Evolutionary conservation across 1,140 invertebrate genomes (phyloP), one percentile per base, ranked within the genome.

Genomic region (Drosophila lini): DNA sequence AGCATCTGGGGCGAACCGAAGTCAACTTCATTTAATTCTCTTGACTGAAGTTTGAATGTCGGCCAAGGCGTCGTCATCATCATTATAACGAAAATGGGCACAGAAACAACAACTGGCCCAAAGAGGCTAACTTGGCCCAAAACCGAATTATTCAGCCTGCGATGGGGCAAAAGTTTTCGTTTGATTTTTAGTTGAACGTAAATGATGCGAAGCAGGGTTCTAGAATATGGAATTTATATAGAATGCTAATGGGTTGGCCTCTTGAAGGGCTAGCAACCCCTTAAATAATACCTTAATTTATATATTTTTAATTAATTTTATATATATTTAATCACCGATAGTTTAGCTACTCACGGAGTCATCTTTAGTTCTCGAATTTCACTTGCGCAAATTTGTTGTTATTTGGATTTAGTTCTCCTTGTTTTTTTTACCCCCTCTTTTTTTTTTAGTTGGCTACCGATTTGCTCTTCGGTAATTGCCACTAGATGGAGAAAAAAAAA

Each of bases 51-150:
- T 73, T 56, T 63, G 48, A 52, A 62, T 36, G 57, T 74, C 38
- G 58, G 53, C 63, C 60, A 65, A 65, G 48, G 38, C 53, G 69
- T 55, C 69, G 57, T 84, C 83, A 86, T 86, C 81, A 86, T 82
- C 83, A 88, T 86, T 88, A 89, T 89, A 78, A 89, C 78, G 64
- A 74, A 77, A 85, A 79, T 77, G 76, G 52, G 80, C 56, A 36
- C 50, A 80, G 68, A 50, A 34, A 78, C 61, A 34, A 78, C 61
- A 70, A 88, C 86, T 79, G 82, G 75, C 58, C 58, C 62, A 41
- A 60, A 81, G 78, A 58, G 60, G 64, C 44, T 64, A 80, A 59
- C 69, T 59, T 53, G 32, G 58, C 38, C 50, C 32, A 19, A 48
- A 55, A 25, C 13, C 34, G 9, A 71, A 75, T 53, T 38, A 32